Conservation (phyloP, 2,888 invertebrate species). For the Crocallis elinguaria region DNA sequence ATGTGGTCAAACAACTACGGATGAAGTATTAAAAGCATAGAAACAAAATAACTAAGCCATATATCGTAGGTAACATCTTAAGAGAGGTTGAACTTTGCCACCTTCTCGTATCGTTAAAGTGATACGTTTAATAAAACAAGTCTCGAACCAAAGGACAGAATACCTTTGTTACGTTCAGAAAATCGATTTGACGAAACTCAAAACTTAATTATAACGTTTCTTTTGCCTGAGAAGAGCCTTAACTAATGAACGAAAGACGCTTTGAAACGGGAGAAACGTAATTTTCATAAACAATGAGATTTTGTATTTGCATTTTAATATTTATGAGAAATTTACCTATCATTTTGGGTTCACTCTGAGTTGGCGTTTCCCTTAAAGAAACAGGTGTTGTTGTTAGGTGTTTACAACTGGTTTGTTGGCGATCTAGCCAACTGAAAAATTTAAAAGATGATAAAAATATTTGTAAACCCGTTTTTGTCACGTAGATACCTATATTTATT, state of each 20-base stretch:
- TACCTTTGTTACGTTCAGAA: conserved; percentile 16
- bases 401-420: too few species aligned
- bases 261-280: conserved; percentile 30
- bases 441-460: too few species aligned
- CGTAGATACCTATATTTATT: too few species aligned
- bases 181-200: conserved; percentile 30
- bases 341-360: not conserved
- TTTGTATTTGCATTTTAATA: conserved; percentile 7
- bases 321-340: conserved; percentile 1
- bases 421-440: too few species aligned
- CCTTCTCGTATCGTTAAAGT: not conserved
- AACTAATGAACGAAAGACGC: conserved; percentile 32
- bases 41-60: too few species aligned
- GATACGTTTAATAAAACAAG: not conserved
- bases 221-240: conserved; percentile 28
- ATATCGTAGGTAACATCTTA: too few species aligned
- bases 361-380: not conserved
- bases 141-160: not conserved
- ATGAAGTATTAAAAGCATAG: too few species aligned
- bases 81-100: too few species aligned
- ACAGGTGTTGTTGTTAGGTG: too few species aligned
- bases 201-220: conserved; percentile 42
- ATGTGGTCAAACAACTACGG: too few species aligned
- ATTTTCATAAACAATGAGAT: conserved; percentile 27
- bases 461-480: too few species aligned